phyloP scores from a whole-genome alignment of 2,888 invertebrate species.

The Drosophila paracracens region DNA sequence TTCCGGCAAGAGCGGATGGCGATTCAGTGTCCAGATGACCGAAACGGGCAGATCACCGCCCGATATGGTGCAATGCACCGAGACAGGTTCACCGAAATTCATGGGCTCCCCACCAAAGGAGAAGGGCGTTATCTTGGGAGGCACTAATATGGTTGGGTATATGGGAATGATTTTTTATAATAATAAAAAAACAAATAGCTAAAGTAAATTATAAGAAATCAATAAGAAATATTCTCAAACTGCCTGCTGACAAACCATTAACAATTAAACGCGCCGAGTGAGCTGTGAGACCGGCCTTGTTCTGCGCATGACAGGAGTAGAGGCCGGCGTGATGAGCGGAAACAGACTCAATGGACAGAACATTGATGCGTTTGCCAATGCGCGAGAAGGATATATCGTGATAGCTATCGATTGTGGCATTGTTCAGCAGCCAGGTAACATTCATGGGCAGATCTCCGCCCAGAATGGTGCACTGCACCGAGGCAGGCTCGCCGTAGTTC shows the following conservation, averaged over 20 bases:
- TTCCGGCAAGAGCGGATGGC: constrained; percentile 83
- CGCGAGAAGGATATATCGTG: constrained; percentile 86
- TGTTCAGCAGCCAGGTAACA: constrained; percentile 87
- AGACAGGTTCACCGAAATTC: constrained; percentile 89
- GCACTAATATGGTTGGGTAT: constrained; percentile 57
- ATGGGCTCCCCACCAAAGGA: constrained; percentile 90
- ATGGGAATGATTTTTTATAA: neutral
- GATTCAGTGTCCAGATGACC: constrained; percentile 90
- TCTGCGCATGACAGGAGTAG: constrained; percentile 90
- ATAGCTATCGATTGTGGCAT: constrained; percentile 82
- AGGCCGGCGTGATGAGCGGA: constrained; percentile 87
- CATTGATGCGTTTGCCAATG: constrained; percentile 88
- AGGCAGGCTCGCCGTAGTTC: constrained; percentile 87
- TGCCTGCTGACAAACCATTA: constrained; percentile 85
- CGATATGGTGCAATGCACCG: constrained; percentile 88
- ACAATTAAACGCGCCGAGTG: constrained; percentile 87
- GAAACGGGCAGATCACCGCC: constrained; percentile 92
- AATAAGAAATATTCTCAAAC: neutral
- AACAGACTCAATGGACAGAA: constrained; percentile 87
- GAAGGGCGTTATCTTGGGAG: constrained; percentile 88
- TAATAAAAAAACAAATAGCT: constrained; percentile 7
- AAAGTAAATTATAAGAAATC: constrained; percentile 14
- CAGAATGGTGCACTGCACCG: constrained; percentile 87
- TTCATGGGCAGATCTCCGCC: constrained; percentile 89
- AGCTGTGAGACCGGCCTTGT: constrained; percentile 87